Conservation (phyloP, 2,113 vertebrate genomes). For the Etheostoma cragini region DNA sequence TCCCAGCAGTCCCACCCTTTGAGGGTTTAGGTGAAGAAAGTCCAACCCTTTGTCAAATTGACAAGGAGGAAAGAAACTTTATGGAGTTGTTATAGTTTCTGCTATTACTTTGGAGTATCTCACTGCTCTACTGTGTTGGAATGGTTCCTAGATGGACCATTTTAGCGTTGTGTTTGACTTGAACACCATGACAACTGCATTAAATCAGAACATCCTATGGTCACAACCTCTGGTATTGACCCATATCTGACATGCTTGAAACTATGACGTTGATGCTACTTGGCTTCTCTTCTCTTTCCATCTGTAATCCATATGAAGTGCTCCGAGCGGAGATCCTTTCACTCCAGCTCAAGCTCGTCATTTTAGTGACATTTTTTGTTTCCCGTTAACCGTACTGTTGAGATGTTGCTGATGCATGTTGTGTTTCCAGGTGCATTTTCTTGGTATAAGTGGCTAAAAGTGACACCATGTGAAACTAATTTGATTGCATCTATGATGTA, state of each 20-base stretch:
- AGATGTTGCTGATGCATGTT: neutral
- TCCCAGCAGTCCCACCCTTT: neutral
- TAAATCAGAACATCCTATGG: constrained; percentile 24
- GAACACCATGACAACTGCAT: constrained; percentile 1
- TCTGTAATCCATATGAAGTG: constrained; percentile 47
- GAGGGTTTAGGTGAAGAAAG: neutral
- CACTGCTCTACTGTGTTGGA: neutral
- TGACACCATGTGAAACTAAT: neutral
- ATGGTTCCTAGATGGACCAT: neutral
- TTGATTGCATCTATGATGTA: neutral
- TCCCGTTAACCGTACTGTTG: neutral
- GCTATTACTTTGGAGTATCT: neutral
- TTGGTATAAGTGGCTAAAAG: neutral
- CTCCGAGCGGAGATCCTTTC: neutral
- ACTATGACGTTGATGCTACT: constrained; percentile 28
- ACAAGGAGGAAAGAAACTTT: neutral
- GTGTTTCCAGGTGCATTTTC: neutral
- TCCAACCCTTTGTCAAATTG: neutral
- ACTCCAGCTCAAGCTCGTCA: neutral
- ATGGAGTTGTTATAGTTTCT: neutral
- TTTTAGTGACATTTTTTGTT: neutral
- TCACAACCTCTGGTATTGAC: constrained; percentile 26
- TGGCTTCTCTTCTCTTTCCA: constrained; percentile 17
- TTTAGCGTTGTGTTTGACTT: constrained; percentile 2
- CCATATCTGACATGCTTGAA: constrained; percentile 37